Evolutionary conservation across 1,140 invertebrate species (phyloP), one percentile per base, ranked within the genome.

Genomic region (Dendrolimus kikuchii): DNA sequence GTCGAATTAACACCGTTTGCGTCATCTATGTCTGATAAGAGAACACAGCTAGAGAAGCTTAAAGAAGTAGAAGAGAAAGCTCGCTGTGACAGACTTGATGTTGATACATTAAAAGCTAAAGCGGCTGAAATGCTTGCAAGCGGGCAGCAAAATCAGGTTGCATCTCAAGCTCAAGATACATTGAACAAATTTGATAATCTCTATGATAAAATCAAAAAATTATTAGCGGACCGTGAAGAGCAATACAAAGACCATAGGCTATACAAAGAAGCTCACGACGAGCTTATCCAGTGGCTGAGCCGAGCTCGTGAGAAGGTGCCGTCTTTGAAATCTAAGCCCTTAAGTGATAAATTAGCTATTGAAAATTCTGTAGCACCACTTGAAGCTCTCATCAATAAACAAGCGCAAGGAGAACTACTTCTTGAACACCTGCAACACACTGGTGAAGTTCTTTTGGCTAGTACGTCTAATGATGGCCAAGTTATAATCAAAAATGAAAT

Each of bases 211-310:
- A 90, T 93, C 7, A 93, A 92, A 85, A 93, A 92, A 71, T 66
- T 97, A 37, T 76, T 95, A 23, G 81, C 89, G 8, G 94, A 96
- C 76, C 89, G 95, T 44, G 94, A 97, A 81, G 92, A 94, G 66
- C 94, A 96, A 73, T 96, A 94, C 64, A 92, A 94, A 74, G 95
- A 97, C 81, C 95, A 97, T 75, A 90, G 94, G 54, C 78, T 92
- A 23, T 97, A 96, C 65, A 97, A 96, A 77, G 95, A 96, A 86
- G 94, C 95, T 43, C 93, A 95, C 62, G 95, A 98, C 74, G 95
- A 97, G 77, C 83, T 98, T 5, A 92, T 93, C 42, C 90, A 91
- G 41, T 97, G 96, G 95, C 89, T 97, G 55, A 94, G 90, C 49
- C 88, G 95, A 60, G 93, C 95, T 5, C 90, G 95, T 53, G 96